phyloP scores from a whole-genome alignment of 2,113 vertebrate species.

The Poeciliopsis prolifica region DNA sequence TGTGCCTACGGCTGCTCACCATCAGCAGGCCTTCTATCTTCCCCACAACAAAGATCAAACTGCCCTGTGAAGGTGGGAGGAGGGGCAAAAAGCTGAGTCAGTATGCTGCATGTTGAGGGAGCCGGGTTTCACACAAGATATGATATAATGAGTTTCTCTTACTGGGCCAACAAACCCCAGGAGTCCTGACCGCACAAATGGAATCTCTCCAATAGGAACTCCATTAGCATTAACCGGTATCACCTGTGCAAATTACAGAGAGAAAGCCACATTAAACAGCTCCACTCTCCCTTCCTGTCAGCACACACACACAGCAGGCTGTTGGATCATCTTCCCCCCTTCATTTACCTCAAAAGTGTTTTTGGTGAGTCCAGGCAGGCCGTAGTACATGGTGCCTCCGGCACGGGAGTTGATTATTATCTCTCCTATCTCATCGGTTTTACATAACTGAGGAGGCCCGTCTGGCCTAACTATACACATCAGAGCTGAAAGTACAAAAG shows the following conservation, averaged over 20 bases:
- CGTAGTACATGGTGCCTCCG: conserved; percentile 95
- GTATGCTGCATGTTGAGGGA: neutral
- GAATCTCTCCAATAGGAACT: conserved; percentile 91
- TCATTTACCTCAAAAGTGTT: conserved; percentile 92
- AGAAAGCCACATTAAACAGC: neutral
- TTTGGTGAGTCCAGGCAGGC: conserved; percentile 93
- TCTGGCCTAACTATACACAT: conserved; percentile 97
- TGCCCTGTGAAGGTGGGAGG: conserved; percentile 81
- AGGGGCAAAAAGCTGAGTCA: conserved; percentile 3
- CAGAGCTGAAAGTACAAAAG: conserved; percentile 80
- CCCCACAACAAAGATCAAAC: conserved; percentile 95
- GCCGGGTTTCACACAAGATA: conserved; percentile 10
- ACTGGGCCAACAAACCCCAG: conserved; percentile 97
- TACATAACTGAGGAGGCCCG: conserved; percentile 92
- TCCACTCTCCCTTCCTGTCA: neutral
- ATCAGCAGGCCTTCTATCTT: conserved; percentile 93
- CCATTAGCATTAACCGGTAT: conserved; percentile 90
- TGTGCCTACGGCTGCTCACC: conserved; percentile 93
- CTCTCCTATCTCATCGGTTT: conserved; percentile 96
- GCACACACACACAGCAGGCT: neutral
- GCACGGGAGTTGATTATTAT: conserved; percentile 95
- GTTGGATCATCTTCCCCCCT: neutral
- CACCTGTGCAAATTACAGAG: conserved; percentile 79
- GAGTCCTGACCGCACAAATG: conserved; percentile 93
- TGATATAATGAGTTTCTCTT: conserved; percentile 66